phyloP scores from a whole-genome alignment of 2,797 vertebrate species.

The Hypotaenidia okinawae region DNA sequence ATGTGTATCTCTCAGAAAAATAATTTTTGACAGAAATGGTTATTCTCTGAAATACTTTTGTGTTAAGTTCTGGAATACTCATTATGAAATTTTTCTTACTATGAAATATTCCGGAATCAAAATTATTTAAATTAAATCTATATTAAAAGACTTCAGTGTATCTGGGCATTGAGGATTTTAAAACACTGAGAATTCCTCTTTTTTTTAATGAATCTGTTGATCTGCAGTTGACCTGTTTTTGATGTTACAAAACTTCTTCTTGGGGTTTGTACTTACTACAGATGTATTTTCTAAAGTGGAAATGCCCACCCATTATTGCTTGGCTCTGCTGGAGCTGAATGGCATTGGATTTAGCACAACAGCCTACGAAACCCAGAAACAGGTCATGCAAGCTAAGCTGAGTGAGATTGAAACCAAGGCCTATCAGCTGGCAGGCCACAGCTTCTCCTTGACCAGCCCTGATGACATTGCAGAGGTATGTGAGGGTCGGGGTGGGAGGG shows the following conservation, averaged over 20 bases:
- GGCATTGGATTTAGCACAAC: constrained; percentile 92
- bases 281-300: constrained; percentile 88
- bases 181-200: background rate
- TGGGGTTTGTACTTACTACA: constrained; percentile 65
- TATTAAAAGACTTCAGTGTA: background rate
- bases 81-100: background rate
- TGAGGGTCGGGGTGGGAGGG: background rate
- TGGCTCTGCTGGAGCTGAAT: constrained; percentile 94
- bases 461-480: constrained; percentile 93
- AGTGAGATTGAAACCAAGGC: constrained; percentile 86
- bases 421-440: constrained; percentile 89
- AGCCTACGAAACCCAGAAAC: constrained; percentile 92
- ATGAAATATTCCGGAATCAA: background rate
- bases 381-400: constrained; percentile 93
- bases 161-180: background rate
- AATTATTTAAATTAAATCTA: background rate
- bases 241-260: background rate
- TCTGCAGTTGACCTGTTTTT: background rate
- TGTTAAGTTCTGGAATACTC: background rate
- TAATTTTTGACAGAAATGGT: background rate
- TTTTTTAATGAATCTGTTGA: background rate
- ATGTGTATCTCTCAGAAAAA: background rate
- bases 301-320: constrained; percentile 93
- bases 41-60: background rate
- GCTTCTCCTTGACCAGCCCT: constrained; percentile 92